These are phyloP conservation scores for Apogon hyalosoma DNA, from an alignment of 2,797 vertebrate species.

Conservation along the genomic window DNA sequence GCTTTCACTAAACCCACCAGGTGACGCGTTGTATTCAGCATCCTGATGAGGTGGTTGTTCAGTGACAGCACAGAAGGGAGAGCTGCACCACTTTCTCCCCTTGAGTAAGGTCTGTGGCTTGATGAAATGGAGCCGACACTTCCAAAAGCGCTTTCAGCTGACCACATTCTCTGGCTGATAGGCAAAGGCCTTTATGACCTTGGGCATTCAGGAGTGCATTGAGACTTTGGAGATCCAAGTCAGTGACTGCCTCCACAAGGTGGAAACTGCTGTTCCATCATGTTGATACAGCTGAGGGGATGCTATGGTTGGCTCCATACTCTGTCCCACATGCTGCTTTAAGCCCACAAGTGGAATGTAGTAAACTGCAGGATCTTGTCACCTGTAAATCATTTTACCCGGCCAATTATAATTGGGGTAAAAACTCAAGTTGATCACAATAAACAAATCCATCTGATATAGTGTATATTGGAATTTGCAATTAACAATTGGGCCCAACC, in stretches of 20 bases:
- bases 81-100: constrained; percentile 19
- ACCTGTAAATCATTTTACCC: background rate
- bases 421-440: too few relatives aligned
- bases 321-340: constrained; percentile 34
- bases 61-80: constrained; percentile 30
- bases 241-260: constrained; percentile 29
- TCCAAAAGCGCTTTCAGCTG: constrained; percentile 33
- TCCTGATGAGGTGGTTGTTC: constrained; percentile 29
- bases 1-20: constrained; percentile 27
- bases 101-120: constrained; percentile 6
- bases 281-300: background rate
- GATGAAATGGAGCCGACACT: constrained; percentile 13
- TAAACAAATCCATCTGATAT: too few relatives aligned
- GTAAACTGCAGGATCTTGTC: constrained; percentile 17
- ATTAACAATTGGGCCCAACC: too few relatives aligned
- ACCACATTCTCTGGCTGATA: constrained; percentile 27
- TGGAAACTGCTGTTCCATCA: constrained; percentile 20
- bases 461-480: too few relatives aligned
- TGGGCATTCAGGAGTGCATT: constrained; percentile 17
- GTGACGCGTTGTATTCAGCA: constrained; percentile 16
- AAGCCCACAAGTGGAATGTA: constrained; percentile 9
- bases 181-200: constrained; percentile 25
- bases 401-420: too few relatives aligned
- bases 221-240: constrained; percentile 13
- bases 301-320: constrained; percentile 16